Conservation (phyloP, 2,113 vertebrate species). For the Carollia perspicillata region DNA sequence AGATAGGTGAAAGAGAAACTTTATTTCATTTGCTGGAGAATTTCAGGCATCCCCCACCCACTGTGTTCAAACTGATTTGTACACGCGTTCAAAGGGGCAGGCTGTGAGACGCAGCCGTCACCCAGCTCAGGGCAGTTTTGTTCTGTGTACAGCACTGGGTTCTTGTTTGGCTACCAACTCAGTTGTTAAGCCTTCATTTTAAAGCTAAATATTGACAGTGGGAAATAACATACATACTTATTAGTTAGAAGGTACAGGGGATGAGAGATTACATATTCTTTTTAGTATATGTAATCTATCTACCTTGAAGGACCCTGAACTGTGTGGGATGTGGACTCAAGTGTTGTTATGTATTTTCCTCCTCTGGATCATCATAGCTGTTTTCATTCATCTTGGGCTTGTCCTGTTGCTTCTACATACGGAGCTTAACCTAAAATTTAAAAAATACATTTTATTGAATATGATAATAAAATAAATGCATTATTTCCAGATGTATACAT, state of each 20-base stretch:
- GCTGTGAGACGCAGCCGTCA: background rate
- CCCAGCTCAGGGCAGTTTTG: background rate
- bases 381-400: background rate
- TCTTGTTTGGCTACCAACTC: background rate
- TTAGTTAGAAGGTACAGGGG: background rate
- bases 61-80: background rate
- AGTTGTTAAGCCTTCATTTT: conserved; percentile 8
- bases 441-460: background rate
- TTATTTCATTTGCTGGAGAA: conserved; percentile 14
- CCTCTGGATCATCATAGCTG: background rate
- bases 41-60: background rate
- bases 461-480: background rate
- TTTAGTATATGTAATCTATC: background rate
- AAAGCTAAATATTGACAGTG: background rate
- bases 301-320: background rate
- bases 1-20: background rate
- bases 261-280: background rate
- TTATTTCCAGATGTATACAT: background rate
- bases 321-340: background rate
- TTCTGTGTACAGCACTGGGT: background rate
- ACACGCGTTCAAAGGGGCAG: background rate
- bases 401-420: background rate
- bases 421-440: background rate
- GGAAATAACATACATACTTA: background rate
- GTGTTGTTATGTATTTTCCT: background rate